Base-by-base conservation (phyloP, 2,797 vertebrate genomes). In the Pristis pectinata region DNA sequence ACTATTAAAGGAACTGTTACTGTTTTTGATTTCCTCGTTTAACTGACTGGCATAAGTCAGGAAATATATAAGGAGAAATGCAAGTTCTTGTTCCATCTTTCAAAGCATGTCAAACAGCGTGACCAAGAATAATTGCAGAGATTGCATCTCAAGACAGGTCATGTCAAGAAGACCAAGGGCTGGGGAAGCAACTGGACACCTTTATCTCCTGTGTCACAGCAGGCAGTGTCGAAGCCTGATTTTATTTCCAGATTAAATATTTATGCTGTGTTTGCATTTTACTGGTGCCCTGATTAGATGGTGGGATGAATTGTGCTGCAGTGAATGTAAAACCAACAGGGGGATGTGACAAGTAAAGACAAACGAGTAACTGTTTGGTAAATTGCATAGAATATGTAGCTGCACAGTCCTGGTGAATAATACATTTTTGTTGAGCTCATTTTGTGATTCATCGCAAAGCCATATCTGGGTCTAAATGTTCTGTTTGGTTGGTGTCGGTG, bases 251-350 rank as follows among this genome's bases (percentile, higher is more conserved):
- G 95, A 96, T 95, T 95, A 95, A 95, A 95, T 95, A 96, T 97
- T 96, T 89, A 95, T 95, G 95, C 95, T 96, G 96, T 96, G 97
- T 96, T 97, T 95, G 95, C 96, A 95, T 96, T 97, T 97, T 96
- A 96, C 95, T 95, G 61, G 94, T 70, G 95, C 72, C 94, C 95
- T 96, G 95, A 96, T 96, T 95, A 96, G 95, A 96, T 95, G 94
- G 94, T 95, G 95, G 95, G 96, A 96, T 95, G 95, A 94, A 95
- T 95, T 96, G 95, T 94, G 79, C 1, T n/a, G 34, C 85, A 10
- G 34, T 89, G 5, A 89, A 64, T 89, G 59, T 89, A 89, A 89
- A 89, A 89, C 34, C 30, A 37, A n/a, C 27, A 2, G 15, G 59
- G 61, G 11, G 30, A 22, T 22, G 19, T 89, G 56, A 22, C 56